Percentiles rank a stretch among this genome's conserved stretches.
Conservation (phyloP, 2,113 vertebrate species). For the Sciurus niger region DNA sequence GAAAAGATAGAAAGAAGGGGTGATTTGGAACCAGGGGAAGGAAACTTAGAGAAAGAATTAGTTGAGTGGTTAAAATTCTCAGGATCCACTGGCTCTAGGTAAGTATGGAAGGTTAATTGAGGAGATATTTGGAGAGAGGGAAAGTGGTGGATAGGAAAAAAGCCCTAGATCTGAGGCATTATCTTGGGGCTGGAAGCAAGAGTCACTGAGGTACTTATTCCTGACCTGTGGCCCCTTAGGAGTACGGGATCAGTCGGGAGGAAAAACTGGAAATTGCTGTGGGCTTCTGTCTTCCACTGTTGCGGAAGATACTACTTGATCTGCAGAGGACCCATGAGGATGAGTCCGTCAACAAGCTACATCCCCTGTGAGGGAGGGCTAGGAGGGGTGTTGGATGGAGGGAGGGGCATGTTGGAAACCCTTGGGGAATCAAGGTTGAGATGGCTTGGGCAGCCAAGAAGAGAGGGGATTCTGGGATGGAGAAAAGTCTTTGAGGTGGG, state of each 20-base stretch:
- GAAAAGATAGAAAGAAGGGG: neutral
- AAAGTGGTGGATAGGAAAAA: neutral
- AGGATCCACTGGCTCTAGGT: conserved; percentile 34
- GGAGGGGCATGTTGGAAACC: conserved; percentile 56
- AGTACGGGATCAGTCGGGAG: conserved; percentile 96
- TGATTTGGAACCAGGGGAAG: neutral
- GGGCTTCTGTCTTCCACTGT: conserved; percentile 97
- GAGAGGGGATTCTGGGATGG: neutral
- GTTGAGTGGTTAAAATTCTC: neutral
- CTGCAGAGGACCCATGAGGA: conserved; percentile 99
- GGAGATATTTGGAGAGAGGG: conserved; percentile 10
- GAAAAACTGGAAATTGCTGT: conserved; percentile 99
- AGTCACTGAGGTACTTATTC: conserved; percentile 50
- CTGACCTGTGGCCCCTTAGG: conserved; percentile 87
- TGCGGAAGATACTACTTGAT: conserved; percentile 97
- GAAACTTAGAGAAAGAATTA: conserved; percentile 40
- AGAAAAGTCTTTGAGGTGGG: conserved; percentile 25
- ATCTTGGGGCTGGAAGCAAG: conserved; percentile 49
- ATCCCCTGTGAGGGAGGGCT: conserved; percentile 93
- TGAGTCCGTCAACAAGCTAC: conserved; percentile 99
- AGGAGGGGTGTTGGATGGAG: conserved; percentile 68
- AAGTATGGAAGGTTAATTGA: neutral
- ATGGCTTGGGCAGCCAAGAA: neutral
- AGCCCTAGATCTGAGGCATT: neutral
- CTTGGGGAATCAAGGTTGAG: conserved; percentile 19